Evolutionary conservation across 2,797 vertebrate genomes (phyloP).

Genomic region (Tenualosa thibaudeaui): DNA sequence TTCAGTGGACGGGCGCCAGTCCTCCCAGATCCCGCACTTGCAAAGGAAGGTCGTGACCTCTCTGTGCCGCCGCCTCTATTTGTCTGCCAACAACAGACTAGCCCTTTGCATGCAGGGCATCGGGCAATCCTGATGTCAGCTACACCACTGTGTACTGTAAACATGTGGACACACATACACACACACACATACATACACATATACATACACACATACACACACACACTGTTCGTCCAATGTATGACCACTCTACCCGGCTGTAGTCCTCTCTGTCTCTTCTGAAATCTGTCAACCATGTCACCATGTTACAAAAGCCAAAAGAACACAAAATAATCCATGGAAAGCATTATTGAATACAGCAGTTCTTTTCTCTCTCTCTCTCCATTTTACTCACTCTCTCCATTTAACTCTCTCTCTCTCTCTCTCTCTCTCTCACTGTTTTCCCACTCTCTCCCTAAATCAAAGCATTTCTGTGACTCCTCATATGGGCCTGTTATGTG

Average conservation of each 20-base stretch:
- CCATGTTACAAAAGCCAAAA: background rate
- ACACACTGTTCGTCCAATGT: background rate
- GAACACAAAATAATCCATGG: background rate
- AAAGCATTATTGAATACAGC: background rate
- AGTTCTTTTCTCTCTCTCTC: background rate
- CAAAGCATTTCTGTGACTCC: background rate
- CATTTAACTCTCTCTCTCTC: too few species aligned
- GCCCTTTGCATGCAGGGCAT: background rate
- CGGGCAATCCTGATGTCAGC: background rate
- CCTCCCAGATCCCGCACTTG: background rate
- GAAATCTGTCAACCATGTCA: background rate
- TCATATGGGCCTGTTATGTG: background rate
- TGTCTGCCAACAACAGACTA: slow-evolving; percentile 6
- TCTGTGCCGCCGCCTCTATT: background rate
- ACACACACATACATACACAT: background rate
- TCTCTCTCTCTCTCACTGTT: too few species aligned
- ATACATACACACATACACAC: background rate
- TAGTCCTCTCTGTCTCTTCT: too few species aligned
- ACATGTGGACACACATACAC: background rate
- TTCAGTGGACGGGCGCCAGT: background rate
- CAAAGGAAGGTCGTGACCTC: background rate
- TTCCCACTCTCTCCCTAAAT: background rate
- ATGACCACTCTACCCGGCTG: too few species aligned
- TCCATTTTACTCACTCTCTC: too few species aligned
- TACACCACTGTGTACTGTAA: background rate